Conservation (phyloP, 2,888 invertebrate species). For the Dromius quadrimaculatus region DNA sequence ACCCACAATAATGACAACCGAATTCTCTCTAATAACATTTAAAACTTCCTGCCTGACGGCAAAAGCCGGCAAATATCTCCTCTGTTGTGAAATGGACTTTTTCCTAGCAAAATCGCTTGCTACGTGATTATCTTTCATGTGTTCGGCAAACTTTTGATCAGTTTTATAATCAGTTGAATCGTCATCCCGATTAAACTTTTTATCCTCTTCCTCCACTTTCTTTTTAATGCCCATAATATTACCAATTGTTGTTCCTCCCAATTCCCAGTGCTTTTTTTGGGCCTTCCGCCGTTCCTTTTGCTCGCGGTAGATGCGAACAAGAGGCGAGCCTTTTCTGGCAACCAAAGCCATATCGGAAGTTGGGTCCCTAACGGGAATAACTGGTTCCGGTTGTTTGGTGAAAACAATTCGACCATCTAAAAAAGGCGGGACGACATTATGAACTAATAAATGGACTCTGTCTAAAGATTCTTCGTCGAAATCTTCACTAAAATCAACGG, state of each 20-base stretch:
- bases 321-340: constrained; percentile 91
- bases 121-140: constrained; percentile 82
- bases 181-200: constrained; percentile 72
- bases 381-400: constrained; percentile 98
- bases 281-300: constrained; percentile 97
- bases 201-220: constrained; percentile 83
- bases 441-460: constrained; percentile 94
- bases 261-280: constrained; percentile 99
- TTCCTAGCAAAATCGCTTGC: constrained; percentile 88
- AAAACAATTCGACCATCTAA: constrained; percentile 98
- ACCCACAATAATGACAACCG: constrained; percentile 93
- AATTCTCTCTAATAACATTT: constrained; percentile 93
- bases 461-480: constrained; percentile 96
- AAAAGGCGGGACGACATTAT: constrained; percentile 99
- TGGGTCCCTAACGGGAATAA: constrained; percentile 96
- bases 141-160: constrained; percentile 97
- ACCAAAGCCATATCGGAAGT: constrained; percentile 98
- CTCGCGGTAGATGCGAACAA: constrained; percentile 92
- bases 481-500: constrained; percentile 89
- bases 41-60: constrained; percentile 93
- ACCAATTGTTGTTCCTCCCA: constrained; percentile 94
- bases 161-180: constrained; percentile 89
- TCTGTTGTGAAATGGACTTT: constrained; percentile 86
- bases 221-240: constrained; percentile 96
- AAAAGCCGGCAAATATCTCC: constrained; percentile 94